Base-by-base conservation (phyloP, 2,888 invertebrate genomes). In the Andrena dorsata region DNA sequence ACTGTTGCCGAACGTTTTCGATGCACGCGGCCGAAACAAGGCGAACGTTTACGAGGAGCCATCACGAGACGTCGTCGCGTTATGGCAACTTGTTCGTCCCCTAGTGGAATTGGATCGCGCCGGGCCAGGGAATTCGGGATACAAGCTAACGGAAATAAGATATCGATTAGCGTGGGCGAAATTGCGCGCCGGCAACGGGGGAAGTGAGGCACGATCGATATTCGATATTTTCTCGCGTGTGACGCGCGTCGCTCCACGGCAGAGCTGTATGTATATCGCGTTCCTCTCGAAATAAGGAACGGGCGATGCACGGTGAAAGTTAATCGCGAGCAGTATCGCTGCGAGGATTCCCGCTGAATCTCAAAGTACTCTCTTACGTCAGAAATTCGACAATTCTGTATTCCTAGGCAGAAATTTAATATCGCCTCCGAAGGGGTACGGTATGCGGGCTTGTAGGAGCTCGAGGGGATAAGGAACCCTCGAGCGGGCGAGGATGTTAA, bases 161-260 rank as follows among this genome's bases (percentile, higher is more conserved):
- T 80, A 79, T 80, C 80, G 80, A 79, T 80, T 80, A 79, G n/a
- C 41, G 79, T 28, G 49, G 51, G 5, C 23, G 69, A 65, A 61
- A 69, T 79, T 79, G 56, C 56, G 49, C 23, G 32, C 58, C 10
- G 53, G n/a, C 32, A 26, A 13, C 23, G 51, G 20, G 51, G 60
- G 66, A 66, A 65, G 16, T 28, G 65, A 53, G 51, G 32, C 49
- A 32, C 41, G 79, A 79, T 73, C 63, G 63, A 80, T 78, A 51
- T 60, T 65, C 79, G 23, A 77, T 80, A 66, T 60, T 56, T 53
- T n/a, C 16, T n/a, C 32, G 41, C 13, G 56, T 56, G 56, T 56
- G 26, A 56, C 23, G 26, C 56, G 56, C 56, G 20, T 23, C 53
- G 8, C 53, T n/a, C 2, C 53, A 7, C 56, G 56, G 26, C 0